These are phyloP conservation scores for Dendrolimus houi DNA, from an alignment of 2,888 invertebrate species.

Conservation along the genomic window DNA sequence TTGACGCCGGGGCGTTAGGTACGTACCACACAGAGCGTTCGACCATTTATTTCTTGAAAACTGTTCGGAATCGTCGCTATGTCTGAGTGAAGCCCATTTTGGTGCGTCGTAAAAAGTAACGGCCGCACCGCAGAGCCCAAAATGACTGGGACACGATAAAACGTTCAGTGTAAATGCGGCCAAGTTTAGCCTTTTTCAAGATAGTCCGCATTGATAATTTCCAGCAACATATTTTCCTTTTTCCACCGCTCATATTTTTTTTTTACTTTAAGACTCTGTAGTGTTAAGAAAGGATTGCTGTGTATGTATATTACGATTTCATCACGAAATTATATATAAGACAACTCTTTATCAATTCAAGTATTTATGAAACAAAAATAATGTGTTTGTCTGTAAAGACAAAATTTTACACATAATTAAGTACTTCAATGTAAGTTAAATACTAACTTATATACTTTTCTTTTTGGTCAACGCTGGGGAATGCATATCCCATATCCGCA, in stretches of 20 bases:
- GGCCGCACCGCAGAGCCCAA: conserved; percentile 22
- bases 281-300: too few relatives aligned
- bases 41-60: background rate
- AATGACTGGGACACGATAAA: conserved; percentile 19
- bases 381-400: too few relatives aligned
- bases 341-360: too few relatives aligned
- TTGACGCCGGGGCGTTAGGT: background rate
- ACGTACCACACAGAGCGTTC: background rate
- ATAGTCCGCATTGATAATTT: background rate
- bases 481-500: too few relatives aligned
- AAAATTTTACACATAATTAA: too few relatives aligned
- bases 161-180: conserved; percentile 21
- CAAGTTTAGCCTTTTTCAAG: conserved; percentile 14
- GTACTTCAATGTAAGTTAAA: too few relatives aligned
- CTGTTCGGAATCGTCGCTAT: background rate
- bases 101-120: conserved; percentile 36
- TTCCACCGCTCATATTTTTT: background rate
- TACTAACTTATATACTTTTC: too few relatives aligned
- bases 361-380: too few relatives aligned
- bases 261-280: too few relatives aligned
- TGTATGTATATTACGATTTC: too few relatives aligned
- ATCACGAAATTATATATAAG: too few relatives aligned
- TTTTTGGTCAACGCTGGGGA: too few relatives aligned
- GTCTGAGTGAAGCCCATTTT: conserved; percentile 26
- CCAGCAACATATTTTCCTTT: background rate